Evolutionary conservation across 2,113 vertebrate species (phyloP).

Genomic region (Sardina pilchardus): DNA sequence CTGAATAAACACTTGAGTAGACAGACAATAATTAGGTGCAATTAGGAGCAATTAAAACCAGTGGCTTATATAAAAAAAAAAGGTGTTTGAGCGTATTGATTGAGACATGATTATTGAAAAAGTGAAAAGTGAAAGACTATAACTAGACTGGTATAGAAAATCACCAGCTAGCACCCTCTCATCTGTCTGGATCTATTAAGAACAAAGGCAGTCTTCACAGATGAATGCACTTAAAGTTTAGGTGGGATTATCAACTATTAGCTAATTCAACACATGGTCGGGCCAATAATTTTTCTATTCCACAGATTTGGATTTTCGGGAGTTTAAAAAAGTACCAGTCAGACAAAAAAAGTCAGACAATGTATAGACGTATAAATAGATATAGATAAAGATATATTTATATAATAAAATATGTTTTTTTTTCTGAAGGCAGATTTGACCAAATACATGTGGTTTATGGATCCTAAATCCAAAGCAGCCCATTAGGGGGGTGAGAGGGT

Average conservation of each 20-base stretch:
- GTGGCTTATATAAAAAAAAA: not conserved
- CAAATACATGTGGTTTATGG: slow-evolving; percentile 55
- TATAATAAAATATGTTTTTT: slow-evolving; percentile 59
- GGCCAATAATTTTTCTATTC: not conserved
- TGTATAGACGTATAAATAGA: slow-evolving; percentile 44
- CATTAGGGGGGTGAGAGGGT: slow-evolving; percentile 10
- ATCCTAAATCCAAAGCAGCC: slow-evolving; percentile 65
- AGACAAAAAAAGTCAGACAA: slow-evolving; percentile 54
- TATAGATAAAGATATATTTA: slow-evolving; percentile 35
- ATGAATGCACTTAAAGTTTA: not conserved
- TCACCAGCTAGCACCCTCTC: not conserved
- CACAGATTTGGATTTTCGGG: not conserved
- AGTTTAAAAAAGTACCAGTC: not conserved
- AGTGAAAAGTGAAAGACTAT: not conserved
- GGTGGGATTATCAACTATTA: not conserved
- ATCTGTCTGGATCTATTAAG: not conserved
- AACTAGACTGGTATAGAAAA: not conserved
- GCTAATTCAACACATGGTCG: not conserved
- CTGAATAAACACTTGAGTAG: no score
- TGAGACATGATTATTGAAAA: not conserved
- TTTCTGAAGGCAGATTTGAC: slow-evolving; percentile 60
- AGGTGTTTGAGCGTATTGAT: not conserved
- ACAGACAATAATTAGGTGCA: not conserved
- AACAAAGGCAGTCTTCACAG: not conserved
- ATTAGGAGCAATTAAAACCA: not conserved